Conservation (phyloP, 2,113 vertebrate genomes). For the Odobenus rosmarus region DNA sequence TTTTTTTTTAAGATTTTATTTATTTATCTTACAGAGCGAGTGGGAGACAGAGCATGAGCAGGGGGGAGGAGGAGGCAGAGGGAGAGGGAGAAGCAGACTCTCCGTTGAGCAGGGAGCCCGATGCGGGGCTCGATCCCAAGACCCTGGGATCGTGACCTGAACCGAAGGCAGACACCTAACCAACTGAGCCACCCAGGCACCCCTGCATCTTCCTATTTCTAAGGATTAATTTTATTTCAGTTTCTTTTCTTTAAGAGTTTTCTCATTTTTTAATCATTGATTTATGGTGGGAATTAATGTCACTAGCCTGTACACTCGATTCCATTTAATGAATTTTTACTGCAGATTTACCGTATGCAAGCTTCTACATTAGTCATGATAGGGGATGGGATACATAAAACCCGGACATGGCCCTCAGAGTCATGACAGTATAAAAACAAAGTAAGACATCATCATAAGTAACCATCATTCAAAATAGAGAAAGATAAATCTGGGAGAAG, state of each 20-base stretch:
- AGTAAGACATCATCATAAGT: background rate
- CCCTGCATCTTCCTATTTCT: slow-evolving; percentile 1
- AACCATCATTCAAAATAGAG: background rate
- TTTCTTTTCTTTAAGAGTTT: background rate
- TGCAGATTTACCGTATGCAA: background rate
- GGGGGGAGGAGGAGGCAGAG: background rate
- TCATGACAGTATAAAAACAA: background rate
- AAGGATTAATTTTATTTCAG: slow-evolving; percentile 53
- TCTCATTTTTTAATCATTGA: slow-evolving; percentile 24
- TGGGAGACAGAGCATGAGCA: background rate
- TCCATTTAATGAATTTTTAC: background rate
- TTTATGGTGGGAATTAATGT: background rate
- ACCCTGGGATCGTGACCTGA: background rate
- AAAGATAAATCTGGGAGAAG: background rate
- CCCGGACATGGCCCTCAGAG: background rate
- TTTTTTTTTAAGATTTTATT: slow-evolving; percentile 19
- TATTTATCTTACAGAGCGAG: background rate
- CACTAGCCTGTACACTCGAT: background rate
- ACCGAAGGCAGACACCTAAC: background rate
- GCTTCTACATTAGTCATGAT: background rate
- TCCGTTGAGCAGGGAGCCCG: background rate
- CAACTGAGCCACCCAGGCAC: background rate
- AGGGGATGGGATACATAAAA: background rate
- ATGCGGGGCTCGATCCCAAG: background rate
- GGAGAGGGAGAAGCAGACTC: background rate